These are phyloP conservation scores for Chrysochloris asiatica DNA, from an alignment of 2,113 vertebrate species.

Conservation along the genomic window DNA sequence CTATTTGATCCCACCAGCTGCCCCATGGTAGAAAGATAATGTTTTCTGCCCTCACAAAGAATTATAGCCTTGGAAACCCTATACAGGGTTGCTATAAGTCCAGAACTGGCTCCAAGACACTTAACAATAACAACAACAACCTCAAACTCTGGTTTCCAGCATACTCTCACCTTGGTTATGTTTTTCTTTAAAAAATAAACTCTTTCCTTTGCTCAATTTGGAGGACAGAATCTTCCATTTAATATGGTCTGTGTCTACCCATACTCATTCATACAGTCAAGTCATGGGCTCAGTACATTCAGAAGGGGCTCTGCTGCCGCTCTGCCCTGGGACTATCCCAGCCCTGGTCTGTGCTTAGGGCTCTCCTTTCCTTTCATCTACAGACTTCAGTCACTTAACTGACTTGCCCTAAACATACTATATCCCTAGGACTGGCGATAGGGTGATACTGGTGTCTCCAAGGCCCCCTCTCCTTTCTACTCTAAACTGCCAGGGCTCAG, in stretches of 20 bases:
- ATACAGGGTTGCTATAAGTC: too few relatives aligned
- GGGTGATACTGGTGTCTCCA: not conserved
- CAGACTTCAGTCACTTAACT: not conserved
- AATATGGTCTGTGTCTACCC: not conserved
- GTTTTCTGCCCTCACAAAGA: too few relatives aligned
- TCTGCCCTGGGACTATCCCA: not conserved
- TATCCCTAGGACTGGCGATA: not conserved
- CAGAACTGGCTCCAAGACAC: too few relatives aligned
- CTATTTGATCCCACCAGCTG: too few relatives aligned
- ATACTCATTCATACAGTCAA: too few relatives aligned
- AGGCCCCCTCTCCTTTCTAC: not conserved
- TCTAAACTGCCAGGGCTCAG: not conserved
- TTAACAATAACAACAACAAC: too few relatives aligned
- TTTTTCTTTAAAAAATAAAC: not conserved
- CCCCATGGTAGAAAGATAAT: too few relatives aligned
- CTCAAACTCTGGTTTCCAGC: conserved; percentile 16
- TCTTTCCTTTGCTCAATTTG: not conserved
- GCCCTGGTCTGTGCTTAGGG: not conserved
- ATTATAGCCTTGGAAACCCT: too few relatives aligned
- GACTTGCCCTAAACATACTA: not conserved
- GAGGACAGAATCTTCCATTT: not conserved
- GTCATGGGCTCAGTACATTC: not conserved
- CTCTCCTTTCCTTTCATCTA: not conserved
- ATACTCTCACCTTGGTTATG: not conserved
- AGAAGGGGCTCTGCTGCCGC: not conserved